Conservation (phyloP, 2,888 invertebrate species). For the Morpho helenor region DNA sequence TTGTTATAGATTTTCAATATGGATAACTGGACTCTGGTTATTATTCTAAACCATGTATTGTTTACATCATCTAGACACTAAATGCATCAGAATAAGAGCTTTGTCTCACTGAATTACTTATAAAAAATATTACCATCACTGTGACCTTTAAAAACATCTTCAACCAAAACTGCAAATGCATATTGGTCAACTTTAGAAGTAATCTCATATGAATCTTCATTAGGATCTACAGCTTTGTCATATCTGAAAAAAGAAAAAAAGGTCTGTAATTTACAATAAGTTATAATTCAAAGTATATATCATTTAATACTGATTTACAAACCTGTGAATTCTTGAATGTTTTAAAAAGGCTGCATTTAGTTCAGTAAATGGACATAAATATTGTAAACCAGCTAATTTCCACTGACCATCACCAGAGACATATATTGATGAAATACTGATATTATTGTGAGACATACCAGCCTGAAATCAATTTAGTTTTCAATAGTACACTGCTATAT, state of each 20-base stretch:
- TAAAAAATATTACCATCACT: slow-evolving; percentile 67
- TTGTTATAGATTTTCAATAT: too few species aligned
- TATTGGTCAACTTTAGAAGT: slow-evolving; percentile 85
- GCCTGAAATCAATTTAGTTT: slow-evolving; percentile 69
- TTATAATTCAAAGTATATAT: background rate
- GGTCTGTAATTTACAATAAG: background rate
- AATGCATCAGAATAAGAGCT: background rate
- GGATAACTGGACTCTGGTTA: too few species aligned
- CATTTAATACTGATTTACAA: background rate
- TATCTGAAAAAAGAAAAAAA: slow-evolving; percentile 71
- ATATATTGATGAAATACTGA: slow-evolving; percentile 88
- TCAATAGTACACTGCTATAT: too few species aligned
- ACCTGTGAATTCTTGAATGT: slow-evolving; percentile 82
- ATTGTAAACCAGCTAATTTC: slow-evolving; percentile 93
- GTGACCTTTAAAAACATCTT: slow-evolving; percentile 83
- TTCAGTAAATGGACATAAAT: slow-evolving; percentile 84
- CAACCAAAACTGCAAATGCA: slow-evolving; percentile 87
- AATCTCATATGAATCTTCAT: slow-evolving; percentile 80
- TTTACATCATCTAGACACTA: background rate
- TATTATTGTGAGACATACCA: slow-evolving; percentile 89
- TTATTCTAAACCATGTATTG: too few species aligned
- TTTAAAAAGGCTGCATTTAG: slow-evolving; percentile 82
- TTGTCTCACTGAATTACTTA: background rate
- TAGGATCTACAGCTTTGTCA: slow-evolving; percentile 84
- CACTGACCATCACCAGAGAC: slow-evolving; percentile 91